These are phyloP conservation scores for Pantherophis vulpinus DNA, from an alignment of 2,797 vertebrate species.

Conservation along the genomic window DNA sequence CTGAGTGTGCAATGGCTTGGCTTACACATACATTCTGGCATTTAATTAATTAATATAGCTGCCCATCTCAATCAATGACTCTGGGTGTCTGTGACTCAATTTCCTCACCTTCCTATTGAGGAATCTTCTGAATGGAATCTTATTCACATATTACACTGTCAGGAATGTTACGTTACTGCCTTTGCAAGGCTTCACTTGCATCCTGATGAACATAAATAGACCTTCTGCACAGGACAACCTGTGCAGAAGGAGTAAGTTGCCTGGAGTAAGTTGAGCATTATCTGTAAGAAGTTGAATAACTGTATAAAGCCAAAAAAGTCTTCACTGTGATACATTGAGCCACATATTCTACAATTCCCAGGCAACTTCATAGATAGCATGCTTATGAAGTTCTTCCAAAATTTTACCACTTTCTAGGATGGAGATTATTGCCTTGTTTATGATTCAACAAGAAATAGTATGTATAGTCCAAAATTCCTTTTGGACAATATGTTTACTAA, in stretches of 20 bases:
- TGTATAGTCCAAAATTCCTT: background rate
- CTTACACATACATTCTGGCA: background rate
- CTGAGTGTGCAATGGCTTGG: background rate
- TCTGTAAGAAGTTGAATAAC: background rate
- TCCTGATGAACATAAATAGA: background rate
- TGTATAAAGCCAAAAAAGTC: background rate
- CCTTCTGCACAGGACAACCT: background rate
- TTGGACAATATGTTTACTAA: background rate
- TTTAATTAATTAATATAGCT: background rate
- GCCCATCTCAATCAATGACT: background rate
- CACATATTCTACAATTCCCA: background rate
- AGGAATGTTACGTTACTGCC: background rate
- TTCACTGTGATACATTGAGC: background rate
- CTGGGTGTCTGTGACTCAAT: background rate
- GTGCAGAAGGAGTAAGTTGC: background rate
- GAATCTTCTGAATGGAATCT: background rate
- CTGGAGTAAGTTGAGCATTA: background rate
- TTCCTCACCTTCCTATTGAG: background rate
- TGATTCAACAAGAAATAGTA: background rate
- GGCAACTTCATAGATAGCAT: background rate
- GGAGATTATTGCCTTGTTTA: background rate
- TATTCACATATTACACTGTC: background rate
- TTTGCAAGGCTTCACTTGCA: background rate
- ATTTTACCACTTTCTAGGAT: background rate
- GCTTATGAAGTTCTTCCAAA: background rate